Evolutionary conservation across 37 sponge, comb jelly and placozoan genomes (phyloP).

Genomic region (Dysidea cf. avara): DNA sequence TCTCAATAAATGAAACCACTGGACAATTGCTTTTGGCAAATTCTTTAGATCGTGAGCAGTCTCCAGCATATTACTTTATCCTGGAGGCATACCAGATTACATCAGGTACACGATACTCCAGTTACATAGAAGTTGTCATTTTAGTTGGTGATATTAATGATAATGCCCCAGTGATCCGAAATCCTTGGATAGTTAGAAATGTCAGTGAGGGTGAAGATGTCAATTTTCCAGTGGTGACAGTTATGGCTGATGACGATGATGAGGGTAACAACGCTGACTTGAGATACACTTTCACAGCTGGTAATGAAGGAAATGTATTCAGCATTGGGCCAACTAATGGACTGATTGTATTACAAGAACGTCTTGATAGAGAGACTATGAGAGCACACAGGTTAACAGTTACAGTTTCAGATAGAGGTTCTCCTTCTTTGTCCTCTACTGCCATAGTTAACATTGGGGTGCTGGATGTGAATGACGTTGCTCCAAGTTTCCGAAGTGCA

Average conservation of each 20-base stretch:
- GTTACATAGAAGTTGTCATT: conserved; percentile 26
- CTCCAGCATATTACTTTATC: conserved; percentile 26
- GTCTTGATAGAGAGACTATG: conserved; percentile 44
- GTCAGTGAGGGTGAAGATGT: conserved; percentile 17
- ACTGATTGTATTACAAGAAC: conserved; percentile 2
- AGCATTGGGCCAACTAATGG: conserved; percentile 29
- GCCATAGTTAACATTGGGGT: conserved; percentile 27
- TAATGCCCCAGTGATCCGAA: conserved; percentile 22
- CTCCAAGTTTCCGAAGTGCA: conserved; percentile 40
- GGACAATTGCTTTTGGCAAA: conserved; percentile 2
- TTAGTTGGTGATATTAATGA: conserved; percentile 46
- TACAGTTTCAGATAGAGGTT: conserved; percentile 48
- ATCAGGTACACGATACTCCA: conserved; percentile 15
- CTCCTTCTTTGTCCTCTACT: conserved; percentile 37
- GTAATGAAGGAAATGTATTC: conserved; percentile 27
- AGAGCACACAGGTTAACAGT: conserved; percentile 45
- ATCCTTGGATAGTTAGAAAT: not conserved
- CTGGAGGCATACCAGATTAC: conserved; percentile 27
- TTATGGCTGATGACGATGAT: conserved; percentile 51
- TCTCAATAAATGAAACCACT: not conserved
- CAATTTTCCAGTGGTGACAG: conserved; percentile 11
- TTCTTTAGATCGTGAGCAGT: conserved; percentile 40
- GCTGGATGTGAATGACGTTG: conserved; percentile 58
- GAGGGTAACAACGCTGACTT: conserved; percentile 38
- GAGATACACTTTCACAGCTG: conserved; percentile 9